phyloP scores from a whole-genome alignment of 2,797 vertebrate genomes.

The Trematomus bernacchii region DNA sequence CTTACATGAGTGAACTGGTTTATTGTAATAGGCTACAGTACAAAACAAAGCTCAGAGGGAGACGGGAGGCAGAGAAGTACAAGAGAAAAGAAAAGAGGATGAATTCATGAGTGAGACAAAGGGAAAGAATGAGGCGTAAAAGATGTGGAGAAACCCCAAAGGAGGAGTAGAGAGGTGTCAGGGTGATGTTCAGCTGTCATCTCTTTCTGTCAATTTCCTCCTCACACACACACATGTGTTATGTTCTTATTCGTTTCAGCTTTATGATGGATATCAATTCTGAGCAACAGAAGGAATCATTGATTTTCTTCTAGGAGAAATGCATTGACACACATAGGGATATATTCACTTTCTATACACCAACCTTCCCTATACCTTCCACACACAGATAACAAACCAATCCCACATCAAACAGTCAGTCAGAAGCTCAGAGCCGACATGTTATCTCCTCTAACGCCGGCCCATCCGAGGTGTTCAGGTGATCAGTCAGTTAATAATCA shows the following conservation, averaged over 20 bases:
- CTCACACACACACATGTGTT: neutral
- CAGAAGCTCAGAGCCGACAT: neutral
- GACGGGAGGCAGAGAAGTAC: neutral
- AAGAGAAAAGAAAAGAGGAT: neutral
- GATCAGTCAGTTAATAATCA: conserved; percentile 17
- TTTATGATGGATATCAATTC: neutral
- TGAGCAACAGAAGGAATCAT: neutral
- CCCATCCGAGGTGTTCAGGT: neutral
- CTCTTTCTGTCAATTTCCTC: conserved; percentile 24
- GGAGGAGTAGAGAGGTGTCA: conserved; percentile 15
- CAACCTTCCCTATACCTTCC: neutral
- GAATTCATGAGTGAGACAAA: neutral
- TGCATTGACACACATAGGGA: neutral
- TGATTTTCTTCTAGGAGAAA: neutral
- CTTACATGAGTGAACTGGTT: conserved; percentile 4
- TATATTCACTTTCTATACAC: neutral
- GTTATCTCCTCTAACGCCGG: conserved; percentile 9
- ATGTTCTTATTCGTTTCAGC: no score
- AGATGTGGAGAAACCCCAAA: neutral
- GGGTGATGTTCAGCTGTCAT: conserved; percentile 39
- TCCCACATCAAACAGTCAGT: conserved; percentile 11
- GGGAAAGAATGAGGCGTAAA: neutral
- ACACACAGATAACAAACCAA: conserved; percentile 10
- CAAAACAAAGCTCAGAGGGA: neutral
- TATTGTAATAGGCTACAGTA: neutral